Evolutionary conservation across 1,140 invertebrate species (phyloP), one percentile per base, ranked within the genome.

Genomic region (Scylla paramamosain): DNA sequence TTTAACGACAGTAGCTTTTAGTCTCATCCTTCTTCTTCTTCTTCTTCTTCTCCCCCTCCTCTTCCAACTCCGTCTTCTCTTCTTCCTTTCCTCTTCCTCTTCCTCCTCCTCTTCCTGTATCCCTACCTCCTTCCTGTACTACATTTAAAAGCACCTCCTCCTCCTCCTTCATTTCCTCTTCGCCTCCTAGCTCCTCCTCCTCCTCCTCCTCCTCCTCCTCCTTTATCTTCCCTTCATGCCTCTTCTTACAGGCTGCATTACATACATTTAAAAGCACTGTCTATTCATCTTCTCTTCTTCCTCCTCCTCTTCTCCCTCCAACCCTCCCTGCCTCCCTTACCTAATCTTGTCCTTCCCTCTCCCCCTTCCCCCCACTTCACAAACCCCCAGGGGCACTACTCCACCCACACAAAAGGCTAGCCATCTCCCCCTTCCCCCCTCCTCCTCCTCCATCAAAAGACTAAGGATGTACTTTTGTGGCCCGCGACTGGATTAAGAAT

Each of bases 401-500:
- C 77, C 77, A 82, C 77, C 77, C 77, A 82, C 77, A 82, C 77
- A 82, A 82, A 82, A 82, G 77, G 77, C 77, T 28, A 28, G 77
- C 77, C 77, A 82, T 82, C 77, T 20, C 77, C 3, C 16, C 77
- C 8, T 7, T 7, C 12, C 83, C 83, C 4, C 83, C 83, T 28
- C 83, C 28, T 10, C 83, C 83, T 32, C 83, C n/a, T 32, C 83
- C 28, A 12, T n/a, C n/a, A 82, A 20, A 82, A 82, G 16, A 7
- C 20, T 28, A 20, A 82, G 77, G 77, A 82, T 82, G 77, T 82
- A 82, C 83, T 84, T 84, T 84, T 84, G 83, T 84, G 77, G 77
- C 1, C 39, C 28, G 28, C 1, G 12, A 84, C 16, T 0, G 83
- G 83, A 84, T 84, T 84, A 84, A 16, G 28, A 84, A 84, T 84